Evolutionary conservation across 2,797 vertebrate genomes (phyloP).

Genomic region (Peromyscus nudipes): DNA sequence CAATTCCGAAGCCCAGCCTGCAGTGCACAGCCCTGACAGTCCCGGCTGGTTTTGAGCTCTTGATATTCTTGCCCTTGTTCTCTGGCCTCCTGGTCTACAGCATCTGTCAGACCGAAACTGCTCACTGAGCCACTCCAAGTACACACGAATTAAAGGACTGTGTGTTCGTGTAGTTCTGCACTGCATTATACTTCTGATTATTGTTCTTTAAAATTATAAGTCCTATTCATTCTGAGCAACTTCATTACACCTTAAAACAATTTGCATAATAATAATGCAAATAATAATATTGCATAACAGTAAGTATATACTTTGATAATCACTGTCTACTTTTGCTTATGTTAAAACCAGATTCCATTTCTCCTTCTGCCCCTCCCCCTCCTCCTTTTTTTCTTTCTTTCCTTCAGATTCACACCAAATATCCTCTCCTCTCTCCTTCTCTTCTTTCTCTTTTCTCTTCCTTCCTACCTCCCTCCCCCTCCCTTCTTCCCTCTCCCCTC

Average conservation of each 20-base stretch:
- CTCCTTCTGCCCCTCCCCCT: background rate
- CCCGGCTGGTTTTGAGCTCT: background rate
- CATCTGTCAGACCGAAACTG: background rate
- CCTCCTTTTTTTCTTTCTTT: background rate
- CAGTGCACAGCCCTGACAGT: background rate
- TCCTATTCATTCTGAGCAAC: background rate
- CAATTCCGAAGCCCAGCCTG: background rate
- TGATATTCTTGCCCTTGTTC: slow-evolving; percentile 20
- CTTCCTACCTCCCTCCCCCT: background rate
- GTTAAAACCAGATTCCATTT: background rate
- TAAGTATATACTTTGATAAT: background rate
- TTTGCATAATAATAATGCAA: background rate
- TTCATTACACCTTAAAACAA: slow-evolving; percentile 8
- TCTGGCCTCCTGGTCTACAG: slow-evolving; percentile 21
- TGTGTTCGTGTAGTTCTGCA: background rate
- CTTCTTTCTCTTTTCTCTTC: background rate
- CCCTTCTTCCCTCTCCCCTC: background rate
- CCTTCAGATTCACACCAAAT: background rate
- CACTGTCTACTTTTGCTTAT: background rate
- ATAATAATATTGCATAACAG: background rate
- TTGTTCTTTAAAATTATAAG: slow-evolving; percentile 44
- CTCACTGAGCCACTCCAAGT: background rate
- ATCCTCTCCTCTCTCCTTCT: background rate
- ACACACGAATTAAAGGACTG: background rate
- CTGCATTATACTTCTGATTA: slow-evolving; percentile 16